Base-by-base conservation (phyloP, 2,113 vertebrate species). In the Seriola aureovittata region DNA sequence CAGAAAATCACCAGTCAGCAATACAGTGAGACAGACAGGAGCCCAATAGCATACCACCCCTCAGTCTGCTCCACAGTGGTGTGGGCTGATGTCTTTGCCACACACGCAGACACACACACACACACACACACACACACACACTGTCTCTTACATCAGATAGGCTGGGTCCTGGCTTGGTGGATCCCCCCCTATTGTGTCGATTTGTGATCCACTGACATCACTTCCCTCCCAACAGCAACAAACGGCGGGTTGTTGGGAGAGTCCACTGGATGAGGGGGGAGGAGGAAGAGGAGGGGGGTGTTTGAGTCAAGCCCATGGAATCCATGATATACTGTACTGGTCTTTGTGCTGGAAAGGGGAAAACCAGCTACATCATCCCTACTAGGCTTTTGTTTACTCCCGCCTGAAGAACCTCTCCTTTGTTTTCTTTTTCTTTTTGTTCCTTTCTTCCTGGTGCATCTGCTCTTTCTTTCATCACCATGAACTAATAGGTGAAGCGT, bases 241-340 rank as follows among this genome's bases (percentile, higher is more conserved):
- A 93, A 93, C 42, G 89, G 25, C 17, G 81, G 84, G 92, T 94
- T 94, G 93, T 94, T 93, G 85, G 93, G 92, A 92, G 94, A 93
- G 92, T 91, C 91, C 89, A 87, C 75, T 87, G 64, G 77, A 57
- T 46, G 75, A 73, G 78, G 71, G 71, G 64, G 21, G 64, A 23
- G n/a, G 65, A 55, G 71, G 71, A 60, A 17, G 65, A 23, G n/a
- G 65, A 57, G 82, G 46, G 81, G 64, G 55, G 4, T 6, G 55
- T 32, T 89, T 92, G 90, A 91, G 82, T 94, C 94, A 94, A 78
- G 11, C 81, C 36, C 65, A 67, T 91, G 95, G 91, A 91, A 95
- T 95, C 87, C 74, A 78, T 92, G 86, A 93, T 90, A 88, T 88
- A 92, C 91, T 92, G 89, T 82, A 84, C 78, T 13, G 75, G 71